Evolutionary conservation across 2,797 vertebrate genomes (phyloP).

Genomic region (Ptychadena robeensis): DNA sequence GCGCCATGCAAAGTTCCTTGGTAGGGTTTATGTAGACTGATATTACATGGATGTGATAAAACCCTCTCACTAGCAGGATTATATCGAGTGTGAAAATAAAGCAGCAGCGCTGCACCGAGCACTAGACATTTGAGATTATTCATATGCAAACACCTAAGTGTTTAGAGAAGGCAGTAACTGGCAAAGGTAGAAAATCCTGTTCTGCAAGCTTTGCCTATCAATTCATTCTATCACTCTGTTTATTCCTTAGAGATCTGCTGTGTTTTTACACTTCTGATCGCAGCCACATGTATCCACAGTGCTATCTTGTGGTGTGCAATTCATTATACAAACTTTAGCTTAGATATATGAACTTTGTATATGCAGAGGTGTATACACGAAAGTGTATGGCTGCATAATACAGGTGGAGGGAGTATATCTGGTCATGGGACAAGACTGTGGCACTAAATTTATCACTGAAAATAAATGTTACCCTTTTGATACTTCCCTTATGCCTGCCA

Average conservation of each 20-base stretch:
- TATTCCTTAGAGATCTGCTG: conserved; percentile 13
- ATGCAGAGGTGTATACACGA: background rate
- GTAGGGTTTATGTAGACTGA: background rate
- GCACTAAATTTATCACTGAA: no score
- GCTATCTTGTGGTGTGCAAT: background rate
- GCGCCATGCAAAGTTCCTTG: background rate
- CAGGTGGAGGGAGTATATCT: no score
- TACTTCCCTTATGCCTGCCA: no score
- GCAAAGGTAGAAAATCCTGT: conserved; percentile 51
- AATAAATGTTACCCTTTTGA: no score
- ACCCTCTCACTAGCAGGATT: background rate
- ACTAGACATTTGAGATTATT: conserved; percentile 53
- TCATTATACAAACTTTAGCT: no score
- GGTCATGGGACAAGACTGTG: background rate
- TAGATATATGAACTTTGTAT: background rate
- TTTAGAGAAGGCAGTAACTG: conserved; percentile 50
- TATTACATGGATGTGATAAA: background rate
- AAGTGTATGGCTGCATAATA: no score
- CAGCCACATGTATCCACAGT: background rate
- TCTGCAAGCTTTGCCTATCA: conserved; percentile 30
- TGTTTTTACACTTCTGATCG: background rate
- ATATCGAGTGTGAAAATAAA: conserved; percentile 30
- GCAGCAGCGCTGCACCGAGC: conserved; percentile 16
- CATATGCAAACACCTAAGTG: conserved; percentile 53
- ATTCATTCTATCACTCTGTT: conserved; percentile 13